Conservation (phyloP, 2,888 invertebrate species). For the Thalpophila matura region DNA sequence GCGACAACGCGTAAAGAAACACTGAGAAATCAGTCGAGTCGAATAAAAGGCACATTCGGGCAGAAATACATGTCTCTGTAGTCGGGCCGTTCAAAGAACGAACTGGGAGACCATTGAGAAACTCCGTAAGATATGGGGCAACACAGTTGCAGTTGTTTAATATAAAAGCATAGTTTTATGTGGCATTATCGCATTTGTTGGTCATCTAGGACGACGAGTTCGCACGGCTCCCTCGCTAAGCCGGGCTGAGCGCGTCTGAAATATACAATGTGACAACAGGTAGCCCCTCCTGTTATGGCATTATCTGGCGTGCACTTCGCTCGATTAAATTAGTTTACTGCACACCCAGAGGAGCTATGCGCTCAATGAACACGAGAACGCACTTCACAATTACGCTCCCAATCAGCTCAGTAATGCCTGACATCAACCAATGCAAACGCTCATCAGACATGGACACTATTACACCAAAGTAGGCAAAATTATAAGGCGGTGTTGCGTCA, state of each 20-base stretch:
- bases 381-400: neutral
- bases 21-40: neutral
- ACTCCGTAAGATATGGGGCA: neutral
- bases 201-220: neutral
- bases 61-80: no score
- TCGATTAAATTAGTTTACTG: constrained; percentile 35
- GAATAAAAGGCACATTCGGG: neutral
- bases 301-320: constrained; percentile 11
- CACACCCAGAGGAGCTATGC: neutral
- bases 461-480: constrained; percentile 9
- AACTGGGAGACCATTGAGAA: neutral
- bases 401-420: constrained; percentile 1
- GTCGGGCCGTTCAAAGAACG: neutral
- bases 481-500: constrained; percentile 23
- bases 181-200: neutral
- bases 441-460: neutral
- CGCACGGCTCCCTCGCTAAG: constrained; percentile 7
- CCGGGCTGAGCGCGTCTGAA: constrained; percentile 21
- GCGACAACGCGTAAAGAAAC: neutral
- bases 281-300: constrained; percentile 5
- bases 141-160: neutral
- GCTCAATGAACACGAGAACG: constrained; percentile 3
- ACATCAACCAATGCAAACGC: constrained; percentile 9
- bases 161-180: neutral
- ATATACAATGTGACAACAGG: constrained; percentile 45